Evolutionary conservation across 2,113 vertebrate species (phyloP).

Genomic region (Xiphophorus couchianus): DNA sequence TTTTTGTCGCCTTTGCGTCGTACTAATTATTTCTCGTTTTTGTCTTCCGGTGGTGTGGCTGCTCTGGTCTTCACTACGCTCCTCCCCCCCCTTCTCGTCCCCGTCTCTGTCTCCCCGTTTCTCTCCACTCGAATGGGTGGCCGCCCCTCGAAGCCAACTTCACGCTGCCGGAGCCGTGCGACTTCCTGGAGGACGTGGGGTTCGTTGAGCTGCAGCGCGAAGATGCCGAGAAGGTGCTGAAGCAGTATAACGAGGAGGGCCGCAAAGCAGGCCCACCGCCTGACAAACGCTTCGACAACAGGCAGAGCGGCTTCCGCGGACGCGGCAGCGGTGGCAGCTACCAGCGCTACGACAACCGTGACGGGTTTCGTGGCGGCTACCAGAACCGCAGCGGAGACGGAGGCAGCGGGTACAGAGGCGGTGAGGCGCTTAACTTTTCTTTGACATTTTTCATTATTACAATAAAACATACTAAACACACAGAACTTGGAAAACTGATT

Average conservation of each 20-base stretch:
- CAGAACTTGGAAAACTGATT: no score
- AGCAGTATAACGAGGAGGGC: constrained; percentile 91
- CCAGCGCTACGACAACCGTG: constrained; percentile 88
- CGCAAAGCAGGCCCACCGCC: constrained; percentile 88
- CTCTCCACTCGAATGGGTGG: constrained; percentile 49
- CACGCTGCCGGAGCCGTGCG: constrained; percentile 85
- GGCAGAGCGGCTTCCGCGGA: constrained; percentile 81
- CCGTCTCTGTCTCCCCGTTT: constrained; percentile 32
- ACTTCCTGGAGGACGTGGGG: constrained; percentile 88
- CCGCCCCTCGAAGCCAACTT: constrained; percentile 83
- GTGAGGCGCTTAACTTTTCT: constrained; percentile 26
- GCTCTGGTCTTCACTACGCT: constrained; percentile 72
- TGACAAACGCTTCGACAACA: constrained; percentile 89
- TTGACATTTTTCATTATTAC: no score
- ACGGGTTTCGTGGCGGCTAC: constrained; percentile 79
- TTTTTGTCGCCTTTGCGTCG: constrained; percentile 36
- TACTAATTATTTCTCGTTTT: constrained; percentile 72
- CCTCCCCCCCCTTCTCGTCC: constrained; percentile 15
- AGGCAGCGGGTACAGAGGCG: constrained; percentile 69
- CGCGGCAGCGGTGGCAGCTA: constrained; percentile 79
- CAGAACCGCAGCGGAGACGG: constrained; percentile 80
- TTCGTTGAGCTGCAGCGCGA: constrained; percentile 85
- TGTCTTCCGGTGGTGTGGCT: constrained; percentile 79
- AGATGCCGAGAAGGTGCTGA: constrained; percentile 86
- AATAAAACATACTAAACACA: no score